A percentile compares a stretch with the other conserved stretches of the same genome.
phyloP scores from a whole-genome alignment of 2,797 vertebrate species.

The Myotis vivesi region DNA sequence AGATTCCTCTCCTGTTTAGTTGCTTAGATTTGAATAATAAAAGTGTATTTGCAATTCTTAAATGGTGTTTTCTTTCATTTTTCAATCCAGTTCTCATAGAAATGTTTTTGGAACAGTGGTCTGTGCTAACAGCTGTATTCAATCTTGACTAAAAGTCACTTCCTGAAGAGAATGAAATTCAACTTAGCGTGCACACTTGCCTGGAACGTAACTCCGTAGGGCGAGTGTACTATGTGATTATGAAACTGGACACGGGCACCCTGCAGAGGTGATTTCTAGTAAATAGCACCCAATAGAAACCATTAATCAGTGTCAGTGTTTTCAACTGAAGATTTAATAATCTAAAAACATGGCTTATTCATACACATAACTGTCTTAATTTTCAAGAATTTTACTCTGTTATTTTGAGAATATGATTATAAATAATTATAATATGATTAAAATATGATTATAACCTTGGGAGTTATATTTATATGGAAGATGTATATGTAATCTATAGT shows the following conservation, averaged over 20 bases:
- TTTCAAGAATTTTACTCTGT: slow-evolving; percentile 43
- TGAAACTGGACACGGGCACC: slow-evolving; percentile 80
- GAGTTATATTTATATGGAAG: not conserved
- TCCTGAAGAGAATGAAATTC: slow-evolving; percentile 85
- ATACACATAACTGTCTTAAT: not conserved
- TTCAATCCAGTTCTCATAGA: slow-evolving; percentile 76
- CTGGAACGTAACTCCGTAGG: slow-evolving; percentile 79
- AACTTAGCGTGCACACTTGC: slow-evolving; percentile 80
- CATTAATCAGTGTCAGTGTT: slow-evolving; percentile 75
- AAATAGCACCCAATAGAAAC: slow-evolving; percentile 80
- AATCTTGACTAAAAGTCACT: slow-evolving; percentile 84
- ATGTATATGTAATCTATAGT: not conserved
- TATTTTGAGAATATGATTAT: slow-evolving; percentile 44
- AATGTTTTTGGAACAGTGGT: slow-evolving; percentile 79
- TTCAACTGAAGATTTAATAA: slow-evolving; percentile 62
- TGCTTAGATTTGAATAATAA: slow-evolving; percentile 62
- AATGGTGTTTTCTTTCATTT: slow-evolving; percentile 72
- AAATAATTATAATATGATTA: no score
- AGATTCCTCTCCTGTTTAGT: slow-evolving; percentile 47
- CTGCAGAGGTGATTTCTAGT: slow-evolving; percentile 84
- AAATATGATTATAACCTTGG: not conserved
- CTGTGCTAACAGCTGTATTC: slow-evolving; percentile 84
- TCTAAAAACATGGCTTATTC: slow-evolving; percentile 19
- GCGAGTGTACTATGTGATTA: slow-evolving; percentile 81
- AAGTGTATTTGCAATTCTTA: slow-evolving; percentile 76